Conservation (phyloP, 2,888 invertebrate species). For the Ectemnius cavifrons region DNA sequence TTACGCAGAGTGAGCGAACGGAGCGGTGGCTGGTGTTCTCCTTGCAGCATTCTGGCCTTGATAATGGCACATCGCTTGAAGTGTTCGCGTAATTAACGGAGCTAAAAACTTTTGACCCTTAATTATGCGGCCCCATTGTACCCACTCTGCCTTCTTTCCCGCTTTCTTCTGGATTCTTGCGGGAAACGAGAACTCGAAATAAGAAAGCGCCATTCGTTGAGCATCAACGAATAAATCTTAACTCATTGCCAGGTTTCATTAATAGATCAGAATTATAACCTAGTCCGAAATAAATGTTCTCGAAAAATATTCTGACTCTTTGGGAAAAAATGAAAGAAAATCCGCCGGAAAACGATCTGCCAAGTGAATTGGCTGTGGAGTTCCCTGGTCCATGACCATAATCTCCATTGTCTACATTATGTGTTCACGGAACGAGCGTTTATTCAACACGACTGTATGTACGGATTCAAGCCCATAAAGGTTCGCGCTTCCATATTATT, state of each 20-base stretch:
- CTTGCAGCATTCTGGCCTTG: slow-evolving; percentile 54
- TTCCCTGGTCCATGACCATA: slow-evolving; percentile 24
- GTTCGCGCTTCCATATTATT: slow-evolving; percentile 36
- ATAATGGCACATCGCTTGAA: slow-evolving; percentile 60
- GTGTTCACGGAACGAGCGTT: slow-evolving; percentile 27
- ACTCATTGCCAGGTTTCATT: too few species aligned
- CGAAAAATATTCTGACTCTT: too few species aligned
- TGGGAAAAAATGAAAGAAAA: not conserved
- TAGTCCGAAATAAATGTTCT: too few species aligned
- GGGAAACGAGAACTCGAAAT: slow-evolving; percentile 44
- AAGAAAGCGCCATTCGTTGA: slow-evolving; percentile 38
- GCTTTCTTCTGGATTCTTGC: slow-evolving; percentile 45
- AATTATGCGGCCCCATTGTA: slow-evolving; percentile 58
- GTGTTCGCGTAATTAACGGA: slow-evolving; percentile 61
- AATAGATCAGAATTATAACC: too few species aligned
- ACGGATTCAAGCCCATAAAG: slow-evolving; percentile 30
- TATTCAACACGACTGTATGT: slow-evolving; percentile 35
- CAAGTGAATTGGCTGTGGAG: slow-evolving; percentile 15
- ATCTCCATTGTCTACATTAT: slow-evolving; percentile 37
- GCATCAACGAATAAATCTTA: slow-evolving; percentile 4
- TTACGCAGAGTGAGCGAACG: slow-evolving; percentile 42
- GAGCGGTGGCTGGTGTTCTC: slow-evolving; percentile 28
- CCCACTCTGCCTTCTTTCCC: not conserved
- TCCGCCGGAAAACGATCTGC: slow-evolving; percentile 10
- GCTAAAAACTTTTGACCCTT: slow-evolving; percentile 60